Conservation (phyloP, 2,888 invertebrate genomes). For the Apeira syringaria region DNA sequence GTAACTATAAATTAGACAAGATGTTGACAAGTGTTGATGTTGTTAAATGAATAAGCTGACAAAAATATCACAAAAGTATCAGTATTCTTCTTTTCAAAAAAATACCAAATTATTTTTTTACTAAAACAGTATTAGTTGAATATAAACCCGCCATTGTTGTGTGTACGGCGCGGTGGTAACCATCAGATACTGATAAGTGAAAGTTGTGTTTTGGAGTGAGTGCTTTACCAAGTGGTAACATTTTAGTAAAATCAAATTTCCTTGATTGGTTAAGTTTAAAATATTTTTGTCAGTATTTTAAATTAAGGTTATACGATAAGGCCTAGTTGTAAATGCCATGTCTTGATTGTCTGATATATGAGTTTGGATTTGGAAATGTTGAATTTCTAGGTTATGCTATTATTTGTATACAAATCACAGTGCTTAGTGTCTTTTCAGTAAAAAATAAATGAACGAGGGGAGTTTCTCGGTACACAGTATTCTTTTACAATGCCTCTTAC, state of each 20-base stretch:
- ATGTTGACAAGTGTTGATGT: slow-evolving; percentile 23
- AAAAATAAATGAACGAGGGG: too few species aligned
- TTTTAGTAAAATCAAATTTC: neutral
- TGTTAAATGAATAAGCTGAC: slow-evolving; percentile 21
- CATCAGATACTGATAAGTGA: too few species aligned
- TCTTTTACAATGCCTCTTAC: too few species aligned
- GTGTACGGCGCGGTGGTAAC: too few species aligned
- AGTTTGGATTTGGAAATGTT: neutral
- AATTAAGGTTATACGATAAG: slow-evolving; percentile 15
- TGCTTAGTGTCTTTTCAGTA: too few species aligned
- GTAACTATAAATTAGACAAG: slow-evolving; percentile 16
- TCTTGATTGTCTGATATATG: neutral
- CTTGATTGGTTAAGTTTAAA: slow-evolving; percentile 28
- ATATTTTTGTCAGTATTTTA: slow-evolving; percentile 35
- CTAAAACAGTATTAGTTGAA: too few species aligned
- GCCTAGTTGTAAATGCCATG: slow-evolving; percentile 6
- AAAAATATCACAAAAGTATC: slow-evolving; percentile 22
- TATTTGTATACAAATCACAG: neutral
- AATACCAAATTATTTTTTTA: neutral
- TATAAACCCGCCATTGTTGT: too few species aligned
- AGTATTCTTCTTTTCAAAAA: slow-evolving; percentile 18
- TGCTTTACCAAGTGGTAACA: too few species aligned
- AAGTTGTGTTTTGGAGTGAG: too few species aligned
- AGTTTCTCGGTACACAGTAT: too few species aligned
- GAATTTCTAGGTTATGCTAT: neutral